Percentiles rank a stretch among this genome's conserved stretches.
Conservation (phyloP, 2,888 invertebrate species). For the Heliothis peltigera region DNA sequence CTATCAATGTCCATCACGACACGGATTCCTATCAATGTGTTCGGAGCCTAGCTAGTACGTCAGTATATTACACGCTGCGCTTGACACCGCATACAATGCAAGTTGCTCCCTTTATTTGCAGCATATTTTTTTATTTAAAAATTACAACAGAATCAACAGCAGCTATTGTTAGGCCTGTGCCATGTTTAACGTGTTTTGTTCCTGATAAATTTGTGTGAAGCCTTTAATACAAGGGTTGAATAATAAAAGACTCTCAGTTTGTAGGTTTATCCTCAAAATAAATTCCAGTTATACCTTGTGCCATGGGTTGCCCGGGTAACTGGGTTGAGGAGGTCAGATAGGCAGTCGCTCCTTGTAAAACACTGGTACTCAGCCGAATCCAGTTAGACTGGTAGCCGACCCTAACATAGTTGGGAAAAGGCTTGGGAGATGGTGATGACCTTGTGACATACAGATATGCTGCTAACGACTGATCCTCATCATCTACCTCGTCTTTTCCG, state of each 20-base stretch:
- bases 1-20: slow-evolving; percentile 34
- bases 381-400: too few species aligned
- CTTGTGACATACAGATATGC: too few species aligned
- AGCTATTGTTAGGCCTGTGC: slow-evolving; percentile 43
- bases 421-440: too few species aligned
- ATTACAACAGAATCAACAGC: slow-evolving; percentile 51
- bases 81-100: slow-evolving; percentile 61
- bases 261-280: neutral
- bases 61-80: slow-evolving; percentile 59
- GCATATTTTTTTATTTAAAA: slow-evolving; percentile 51
- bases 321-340: too few species aligned
- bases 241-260: neutral
- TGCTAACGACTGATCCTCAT: too few species aligned
- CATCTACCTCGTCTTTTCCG: too few species aligned
- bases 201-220: slow-evolving; percentile 23
- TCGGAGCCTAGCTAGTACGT: slow-evolving; percentile 42
- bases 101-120: slow-evolving; percentile 45
- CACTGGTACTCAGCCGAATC: too few species aligned
- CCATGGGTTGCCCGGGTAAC: too few species aligned
- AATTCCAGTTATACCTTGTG: too few species aligned
- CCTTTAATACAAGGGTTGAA: slow-evolving; percentile 6
- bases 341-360: too few species aligned
- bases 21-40: slow-evolving; percentile 22
- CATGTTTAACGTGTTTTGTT: slow-evolving; percentile 41
- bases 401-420: too few species aligned